These are phyloP conservation scores for Apteryx owenii DNA, from an alignment of 2,113 vertebrate genomes.

Conservation along the genomic window DNA sequence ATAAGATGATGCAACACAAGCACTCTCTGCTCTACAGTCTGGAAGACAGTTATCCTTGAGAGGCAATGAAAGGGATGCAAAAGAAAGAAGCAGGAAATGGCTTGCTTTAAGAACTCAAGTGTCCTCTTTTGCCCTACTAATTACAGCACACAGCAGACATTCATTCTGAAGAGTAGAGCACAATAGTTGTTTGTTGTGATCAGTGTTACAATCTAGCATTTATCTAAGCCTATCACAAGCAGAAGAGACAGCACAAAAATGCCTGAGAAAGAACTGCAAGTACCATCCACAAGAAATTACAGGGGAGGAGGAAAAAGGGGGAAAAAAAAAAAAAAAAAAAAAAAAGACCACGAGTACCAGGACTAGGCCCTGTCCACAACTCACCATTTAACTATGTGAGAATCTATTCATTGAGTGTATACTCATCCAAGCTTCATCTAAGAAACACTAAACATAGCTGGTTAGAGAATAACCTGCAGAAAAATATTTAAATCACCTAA, in stretches of 20 bases:
- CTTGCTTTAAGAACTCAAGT: slow-evolving; percentile 50
- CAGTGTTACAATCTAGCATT: neutral
- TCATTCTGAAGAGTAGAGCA: slow-evolving; percentile 13
- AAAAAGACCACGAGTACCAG: neutral
- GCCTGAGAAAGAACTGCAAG: neutral
- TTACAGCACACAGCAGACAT: slow-evolving; percentile 51
- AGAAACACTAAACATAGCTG: neutral
- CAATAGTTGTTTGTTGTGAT: slow-evolving; percentile 41
- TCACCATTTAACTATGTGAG: neutral
- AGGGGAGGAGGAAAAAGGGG: neutral
- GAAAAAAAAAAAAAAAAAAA: too few species aligned
- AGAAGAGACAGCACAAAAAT: neutral
- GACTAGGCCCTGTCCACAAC: neutral
- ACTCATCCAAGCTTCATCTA: neutral
- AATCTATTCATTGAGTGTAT: neutral
- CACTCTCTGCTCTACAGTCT: neutral
- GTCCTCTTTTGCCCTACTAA: slow-evolving; percentile 41
- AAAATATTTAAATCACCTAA: neutral
- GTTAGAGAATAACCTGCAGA: neutral
- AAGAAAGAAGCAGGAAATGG: slow-evolving; percentile 17
- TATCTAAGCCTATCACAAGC: slow-evolving; percentile 1
- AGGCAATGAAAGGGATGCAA: neutral
- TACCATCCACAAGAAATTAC: neutral
- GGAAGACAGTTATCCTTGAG: neutral
- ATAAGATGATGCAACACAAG: neutral